Evolutionary conservation across 2,888 invertebrate species (phyloP), one percentile per base, ranked within the genome.

Genomic region (Agrotis ipsilon): DNA sequence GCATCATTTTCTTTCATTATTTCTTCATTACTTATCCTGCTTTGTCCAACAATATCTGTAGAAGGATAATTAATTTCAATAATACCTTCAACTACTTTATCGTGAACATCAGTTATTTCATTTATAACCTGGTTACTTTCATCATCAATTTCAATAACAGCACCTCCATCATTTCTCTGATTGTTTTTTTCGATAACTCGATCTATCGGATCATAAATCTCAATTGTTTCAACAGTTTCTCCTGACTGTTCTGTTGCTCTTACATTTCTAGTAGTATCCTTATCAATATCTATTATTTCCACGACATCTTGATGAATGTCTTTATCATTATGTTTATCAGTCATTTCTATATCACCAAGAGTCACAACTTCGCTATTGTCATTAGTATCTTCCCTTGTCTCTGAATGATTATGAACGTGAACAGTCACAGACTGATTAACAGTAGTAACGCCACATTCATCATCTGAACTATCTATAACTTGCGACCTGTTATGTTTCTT

Each of bases 361-460:
- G 39, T 27, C 24, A 21, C 19, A 48, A n/a, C 9, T 52, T 39
- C 27, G 68, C 13, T 21, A 45, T 19, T 59, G 14, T 68, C n/a
- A 52, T 62, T 21, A 48, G 27, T 54, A 43, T 46, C 62, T 57
- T 21, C 46, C 6, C 24, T 27, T 32, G 27, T 62, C 19, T 75
- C 66, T 14, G 7, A 59, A 51, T 84, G 51, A 86, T 70, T 83
- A 88, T 91, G 88, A 18, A 88, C 58, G 78, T 90, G 89, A 67
- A 86, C 88, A 51, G 69, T 65, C 19, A 86, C 72, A 62, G 87
- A 78, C 75, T 89, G 78, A 72, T 87, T 88, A 11, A 88, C 81
- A 58, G 80, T 68, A 19, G 74, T 65, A 3, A 81, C 68, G 55
- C 88, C 87, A 64, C 80, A 72, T 55, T 89, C 90, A 54, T 92